Evolutionary conservation across 2,797 vertebrate species (phyloP), one percentile per base, ranked within the genome.

Genomic region (Thamnophis elegans): DNA sequence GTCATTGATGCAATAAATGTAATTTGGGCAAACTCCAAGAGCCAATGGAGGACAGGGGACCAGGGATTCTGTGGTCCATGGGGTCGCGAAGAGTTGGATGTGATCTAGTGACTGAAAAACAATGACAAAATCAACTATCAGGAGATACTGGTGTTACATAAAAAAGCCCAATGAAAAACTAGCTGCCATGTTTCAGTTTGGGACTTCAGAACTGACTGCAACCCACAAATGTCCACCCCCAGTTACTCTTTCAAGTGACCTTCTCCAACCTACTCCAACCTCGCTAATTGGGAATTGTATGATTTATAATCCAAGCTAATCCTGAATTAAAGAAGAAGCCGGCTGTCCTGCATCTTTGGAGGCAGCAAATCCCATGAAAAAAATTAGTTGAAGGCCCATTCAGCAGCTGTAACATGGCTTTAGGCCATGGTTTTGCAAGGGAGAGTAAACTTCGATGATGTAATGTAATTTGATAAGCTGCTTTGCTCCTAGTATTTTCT

Each of bases 321-420:
- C 20, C 18, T 78, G 36, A 36, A 42, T 78, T 78, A 78, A 22
- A 78, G 36, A 78, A 42, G 73, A 78, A 78, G 9, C 9, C 18
- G 1, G 0, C 36, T 78, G 73, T 42, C 36, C 20, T 22, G 18
- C 36, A 5, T 78, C 8, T 78, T 78, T 78, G 36, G 73, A 47
- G 36, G 22, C 32, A 42, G 47, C 56, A 88, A 58, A 32, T 91
- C 22, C 53, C 54, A 91, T 20, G 53, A 73, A 92, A 82, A 82
- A 87, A 20, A 91, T 94, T 91, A 92, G 20, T 93, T 93, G 62
- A 89, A 91, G 93, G 87, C 32, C 28, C 55, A 65, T 54, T 85
- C 56, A 88, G 86, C 56, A n/a, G 22, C 82, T 73, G 54, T 62
- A 59, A 91, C 88, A 65, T 85, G 87, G 86, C 92, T 85, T 47